Base-by-base conservation (phyloP, 2,113 vertebrate genomes). In the Ivindomyrus marchei region DNA sequence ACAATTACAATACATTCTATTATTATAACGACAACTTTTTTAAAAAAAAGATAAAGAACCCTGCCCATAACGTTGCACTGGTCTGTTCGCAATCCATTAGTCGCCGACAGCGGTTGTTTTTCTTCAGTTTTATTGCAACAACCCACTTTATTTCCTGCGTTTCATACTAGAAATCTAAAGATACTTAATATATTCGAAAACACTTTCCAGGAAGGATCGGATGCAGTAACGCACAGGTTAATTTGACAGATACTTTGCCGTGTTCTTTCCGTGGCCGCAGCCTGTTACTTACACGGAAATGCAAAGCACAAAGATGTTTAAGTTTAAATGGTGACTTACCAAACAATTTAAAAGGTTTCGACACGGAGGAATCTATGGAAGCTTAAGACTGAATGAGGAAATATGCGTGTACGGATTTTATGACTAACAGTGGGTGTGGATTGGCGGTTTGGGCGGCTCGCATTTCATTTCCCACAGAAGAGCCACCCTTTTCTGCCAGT, bases 381-480 rank as follows among this genome's bases (percentile, higher is more conserved):
- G 49, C 9, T 24, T 49, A 83, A 83, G 15, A 31, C 15, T 83
- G 31, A 6, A 50, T 19, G 13, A 77, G 47, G 36, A 36, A 77
- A 42, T 83, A 53, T n/a, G 46, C 17, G 21, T 1, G 56, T 46
- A 42, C 31, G 46, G 49, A 39, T 39, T 83, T 89, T 89, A 84
- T 84, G 74, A 74, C 49, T 46, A 80, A n/a, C 15, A 10, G 66
- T 89, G 88, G 88, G 88, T 89, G 88, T 80, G 88, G 88, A 77
- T 62, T 46, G 21, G 21, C 15, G 74, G 53, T 21, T 56, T 62
- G 31, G 66, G 46, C 24, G 31, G 47, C 49, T 89, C 88, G 27
- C 17, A 53, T 89, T 89, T 89, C 88, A 89, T 80, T 84, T 84
- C 70, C 74, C 83, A 74, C 7, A 36, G 15, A 66, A 80, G 74